Percentiles rank a stretch among this genome's conserved stretches.
These are phyloP conservation scores for Prostheceraeus crozeri DNA, from an alignment of 2,888 invertebrate genomes.

Conservation along the genomic window DNA sequence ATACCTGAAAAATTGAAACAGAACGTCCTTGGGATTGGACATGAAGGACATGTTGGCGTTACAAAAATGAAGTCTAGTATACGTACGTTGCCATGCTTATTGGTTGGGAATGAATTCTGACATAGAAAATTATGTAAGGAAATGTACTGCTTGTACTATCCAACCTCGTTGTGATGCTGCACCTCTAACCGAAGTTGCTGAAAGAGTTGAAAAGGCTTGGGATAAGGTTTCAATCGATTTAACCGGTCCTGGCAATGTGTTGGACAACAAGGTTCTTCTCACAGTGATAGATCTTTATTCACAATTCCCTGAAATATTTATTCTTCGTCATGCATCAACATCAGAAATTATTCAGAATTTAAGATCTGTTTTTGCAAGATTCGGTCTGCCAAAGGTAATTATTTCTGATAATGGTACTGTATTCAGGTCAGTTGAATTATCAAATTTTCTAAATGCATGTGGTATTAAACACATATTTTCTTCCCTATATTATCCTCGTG, in stretches of 20 bases:
- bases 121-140: conserved; percentile 5
- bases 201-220: neutral
- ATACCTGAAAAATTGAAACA: too few relatives aligned
- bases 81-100: neutral
- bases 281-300: conserved; percentile 16
- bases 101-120: conserved; percentile 8
- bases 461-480: neutral
- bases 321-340: neutral
- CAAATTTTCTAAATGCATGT: neutral
- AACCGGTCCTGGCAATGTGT: neutral
- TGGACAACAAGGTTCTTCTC: conserved; percentile 15
- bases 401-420: conserved; percentile 1
- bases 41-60: conserved; percentile 14
- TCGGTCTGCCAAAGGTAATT: neutral
- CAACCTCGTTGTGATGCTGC: neutral
- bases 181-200: neutral
- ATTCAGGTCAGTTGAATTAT: neutral
- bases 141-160: conserved; percentile 2
- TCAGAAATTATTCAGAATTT: too few relatives aligned
- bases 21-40: too few relatives aligned
- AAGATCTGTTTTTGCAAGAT: too few relatives aligned
- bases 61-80: conserved; percentile 16
- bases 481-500: conserved; percentile 8
- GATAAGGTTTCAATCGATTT: conserved; percentile 9
- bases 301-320: conserved; percentile 8